Conservation (phyloP, 2,888 invertebrate species). For the Hyposoter didymator region DNA sequence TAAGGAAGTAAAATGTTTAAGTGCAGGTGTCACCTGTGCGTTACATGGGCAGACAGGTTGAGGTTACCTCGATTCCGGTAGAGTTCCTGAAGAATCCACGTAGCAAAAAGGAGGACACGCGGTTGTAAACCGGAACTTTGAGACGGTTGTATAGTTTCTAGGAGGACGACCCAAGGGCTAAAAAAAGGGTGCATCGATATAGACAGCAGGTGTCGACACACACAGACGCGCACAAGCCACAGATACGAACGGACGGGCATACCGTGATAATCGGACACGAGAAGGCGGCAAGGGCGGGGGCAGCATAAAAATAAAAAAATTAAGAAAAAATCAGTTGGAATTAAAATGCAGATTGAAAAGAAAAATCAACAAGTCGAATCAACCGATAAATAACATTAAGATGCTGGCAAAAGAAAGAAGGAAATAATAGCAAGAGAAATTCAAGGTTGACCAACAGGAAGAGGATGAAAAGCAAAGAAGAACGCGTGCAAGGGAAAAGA, state of each 20-base stretch:
- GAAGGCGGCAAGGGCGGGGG: not conserved
- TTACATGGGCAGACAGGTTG: conserved; percentile 13
- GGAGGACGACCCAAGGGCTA: conserved; percentile 27
- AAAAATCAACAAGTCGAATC: not conserved
- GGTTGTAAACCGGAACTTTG: conserved; percentile 52
- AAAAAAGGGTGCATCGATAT: conserved; percentile 38
- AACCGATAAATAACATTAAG: not conserved
- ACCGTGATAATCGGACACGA: not conserved
- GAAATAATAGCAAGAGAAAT: not conserved
- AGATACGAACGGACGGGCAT: not conserved
- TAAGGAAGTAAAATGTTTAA: conserved; percentile 12
- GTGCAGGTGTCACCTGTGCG: conserved; percentile 53
- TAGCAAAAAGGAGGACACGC: not conserved
- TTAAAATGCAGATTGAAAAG: not conserved
- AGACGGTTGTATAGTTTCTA: conserved; percentile 54
- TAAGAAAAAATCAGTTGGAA: not conserved
- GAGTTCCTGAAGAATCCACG: conserved; percentile 33
- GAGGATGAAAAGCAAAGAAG: not conserved
- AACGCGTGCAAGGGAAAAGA: not conserved
- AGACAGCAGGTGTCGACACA: conserved; percentile 2
- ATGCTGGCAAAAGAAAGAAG: not conserved
- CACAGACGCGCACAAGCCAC: not conserved
- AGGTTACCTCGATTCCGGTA: conserved; percentile 26
- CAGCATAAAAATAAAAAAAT: not conserved
- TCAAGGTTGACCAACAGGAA: not conserved